Conservation (phyloP, 2,797 vertebrate species). For the Clarias fuscus region DNA sequence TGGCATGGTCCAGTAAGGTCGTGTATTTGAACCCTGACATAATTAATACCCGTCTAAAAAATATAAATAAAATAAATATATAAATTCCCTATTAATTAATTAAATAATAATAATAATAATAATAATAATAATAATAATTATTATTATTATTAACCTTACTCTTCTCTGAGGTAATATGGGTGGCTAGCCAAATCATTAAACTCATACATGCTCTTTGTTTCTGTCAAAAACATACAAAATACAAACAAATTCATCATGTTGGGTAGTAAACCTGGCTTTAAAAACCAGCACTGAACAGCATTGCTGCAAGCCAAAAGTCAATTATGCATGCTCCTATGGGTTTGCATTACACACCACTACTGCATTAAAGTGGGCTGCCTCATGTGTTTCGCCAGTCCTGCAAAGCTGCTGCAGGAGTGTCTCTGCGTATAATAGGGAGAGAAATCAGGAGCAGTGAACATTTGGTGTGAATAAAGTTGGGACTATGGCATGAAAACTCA, state of each 20-base stretch:
- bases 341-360: constrained; percentile 52
- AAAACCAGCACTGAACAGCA: not conserved
- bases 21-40: constrained; percentile 50
- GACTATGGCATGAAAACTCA: not conserved
- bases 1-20: constrained; percentile 36
- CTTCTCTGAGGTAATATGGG: constrained; percentile 31
- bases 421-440: not conserved
- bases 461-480: constrained; percentile 28
- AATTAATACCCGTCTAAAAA: constrained; percentile 42
- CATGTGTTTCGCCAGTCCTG: constrained; percentile 57
- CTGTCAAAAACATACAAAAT: not conserved
- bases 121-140: too few species aligned
- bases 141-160: not conserved
- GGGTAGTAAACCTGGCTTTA: not conserved
- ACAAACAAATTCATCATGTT: not conserved
- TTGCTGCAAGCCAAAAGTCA: constrained; percentile 52
- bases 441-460: not conserved
- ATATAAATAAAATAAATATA: too few species aligned
- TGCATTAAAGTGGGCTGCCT: constrained; percentile 47
- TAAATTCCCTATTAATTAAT: not conserved
- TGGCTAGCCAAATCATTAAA: constrained; percentile 21
- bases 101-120: too few species aligned
- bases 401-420: constrained; percentile 20
- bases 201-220: not conserved
- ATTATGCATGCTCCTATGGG: constrained; percentile 51